These are phyloP conservation scores for Otis tarda DNA, from an alignment of 2,113 vertebrate genomes.

Conservation along the genomic window DNA sequence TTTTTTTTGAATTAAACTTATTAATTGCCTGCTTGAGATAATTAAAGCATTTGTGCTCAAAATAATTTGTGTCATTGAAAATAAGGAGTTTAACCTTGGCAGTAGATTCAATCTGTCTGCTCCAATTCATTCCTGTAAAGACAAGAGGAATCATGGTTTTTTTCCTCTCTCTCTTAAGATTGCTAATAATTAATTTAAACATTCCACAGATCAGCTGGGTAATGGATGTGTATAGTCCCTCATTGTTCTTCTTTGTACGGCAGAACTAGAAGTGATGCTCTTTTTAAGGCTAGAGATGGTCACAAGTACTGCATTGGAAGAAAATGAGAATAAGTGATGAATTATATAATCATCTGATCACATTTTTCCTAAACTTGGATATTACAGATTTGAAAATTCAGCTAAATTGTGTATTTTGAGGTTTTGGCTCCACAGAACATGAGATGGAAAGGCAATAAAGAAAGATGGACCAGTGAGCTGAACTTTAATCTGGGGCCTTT, in stretches of 20 bases:
- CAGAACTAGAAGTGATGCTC: accelerated
- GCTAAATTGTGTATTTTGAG: background rate
- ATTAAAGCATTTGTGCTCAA: conserved; percentile 67
- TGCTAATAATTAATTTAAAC: conserved; percentile 38
- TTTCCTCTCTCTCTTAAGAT: background rate
- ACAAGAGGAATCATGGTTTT: background rate
- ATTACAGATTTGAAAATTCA: background rate
- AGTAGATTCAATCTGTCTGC: conserved; percentile 49
- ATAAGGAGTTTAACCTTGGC: conserved; percentile 64
- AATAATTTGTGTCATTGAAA: conserved; percentile 71
- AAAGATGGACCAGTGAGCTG: background rate
- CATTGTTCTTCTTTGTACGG: background rate
- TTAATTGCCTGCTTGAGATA: conserved; percentile 67
- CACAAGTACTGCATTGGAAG: accelerated
- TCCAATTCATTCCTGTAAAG: conserved; percentile 43
- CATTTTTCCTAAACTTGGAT: background rate
- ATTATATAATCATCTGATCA: background rate
- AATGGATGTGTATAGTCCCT: background rate
- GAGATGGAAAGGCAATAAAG: background rate
- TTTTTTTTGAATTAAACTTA: conserved; percentile 58
- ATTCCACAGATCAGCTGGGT: conserved; percentile 27
- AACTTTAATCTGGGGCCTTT: accelerated
- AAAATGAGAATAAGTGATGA: background rate
- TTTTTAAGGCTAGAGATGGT: background rate
- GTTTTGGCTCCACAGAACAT: background rate